Percentiles rank a stretch among this genome's conserved stretches.
phyloP scores from a whole-genome alignment of 2,113 vertebrate species.

The Micromys minutus region DNA sequence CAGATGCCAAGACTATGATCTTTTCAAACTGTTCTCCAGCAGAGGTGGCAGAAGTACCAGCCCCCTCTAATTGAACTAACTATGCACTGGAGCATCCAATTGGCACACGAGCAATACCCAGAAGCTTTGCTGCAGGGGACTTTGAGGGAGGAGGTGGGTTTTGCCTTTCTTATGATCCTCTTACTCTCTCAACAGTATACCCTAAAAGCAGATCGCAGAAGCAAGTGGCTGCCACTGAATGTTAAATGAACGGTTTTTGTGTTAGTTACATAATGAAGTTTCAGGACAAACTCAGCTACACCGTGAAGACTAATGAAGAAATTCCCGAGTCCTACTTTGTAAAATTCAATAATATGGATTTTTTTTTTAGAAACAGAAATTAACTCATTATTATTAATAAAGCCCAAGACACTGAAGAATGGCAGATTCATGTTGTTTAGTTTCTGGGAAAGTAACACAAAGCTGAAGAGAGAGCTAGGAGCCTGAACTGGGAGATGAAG shows the following conservation, averaged over 20 bases:
- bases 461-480: not conserved
- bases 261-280: conserved; percentile 5
- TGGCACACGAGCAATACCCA: not conserved
- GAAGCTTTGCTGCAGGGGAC: not conserved
- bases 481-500: not conserved
- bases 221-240: not conserved
- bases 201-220: not conserved
- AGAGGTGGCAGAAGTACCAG: not conserved
- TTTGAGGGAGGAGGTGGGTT: not conserved
- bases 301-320: conserved; percentile 49
- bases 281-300: conserved; percentile 2
- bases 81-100: not conserved
- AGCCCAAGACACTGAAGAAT: not conserved
- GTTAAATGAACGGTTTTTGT: not conserved
- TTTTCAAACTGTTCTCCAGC: not conserved
- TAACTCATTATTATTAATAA: conserved; percentile 31
- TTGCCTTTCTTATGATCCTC: not conserved
- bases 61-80: not conserved
- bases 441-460: conserved; percentile 11
- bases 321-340: conserved; percentile 7
- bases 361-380: conserved; percentile 5
- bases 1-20: not conserved
- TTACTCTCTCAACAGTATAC: not conserved
- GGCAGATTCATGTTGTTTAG: not conserved
- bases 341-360: not conserved